Percentiles rank a stretch among this genome's conserved stretches.
These are phyloP conservation scores for Clitarchus hookeri DNA, from an alignment of 2,888 invertebrate genomes.

Conservation along the genomic window DNA sequence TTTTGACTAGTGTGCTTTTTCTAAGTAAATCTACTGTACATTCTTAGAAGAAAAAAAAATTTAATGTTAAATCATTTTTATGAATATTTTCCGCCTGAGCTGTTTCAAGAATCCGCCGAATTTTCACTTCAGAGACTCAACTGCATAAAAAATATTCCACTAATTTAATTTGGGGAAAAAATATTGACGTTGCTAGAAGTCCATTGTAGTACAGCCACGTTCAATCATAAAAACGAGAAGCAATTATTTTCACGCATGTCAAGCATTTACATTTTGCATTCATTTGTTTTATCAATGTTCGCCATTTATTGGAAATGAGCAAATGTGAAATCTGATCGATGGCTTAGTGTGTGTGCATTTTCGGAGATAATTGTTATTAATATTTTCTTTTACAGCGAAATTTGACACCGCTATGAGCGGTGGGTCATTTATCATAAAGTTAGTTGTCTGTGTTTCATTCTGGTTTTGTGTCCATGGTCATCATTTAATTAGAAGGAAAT, in stretches of 20 bases:
- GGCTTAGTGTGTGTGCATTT: neutral
- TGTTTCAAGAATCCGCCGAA: too few relatives aligned
- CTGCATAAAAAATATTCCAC: neutral
- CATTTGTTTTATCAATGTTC: neutral
- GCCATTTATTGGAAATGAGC: constrained; percentile 3
- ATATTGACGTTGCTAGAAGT: neutral
- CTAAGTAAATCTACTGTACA: too few relatives aligned
- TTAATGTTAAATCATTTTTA: too few relatives aligned
- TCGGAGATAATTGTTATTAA: neutral
- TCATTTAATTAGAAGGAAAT: neutral
- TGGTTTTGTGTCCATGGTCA: neutral
- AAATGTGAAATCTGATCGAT: neutral
- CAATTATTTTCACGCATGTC: neutral
- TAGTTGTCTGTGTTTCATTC: neutral
- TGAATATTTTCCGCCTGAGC: neutral
- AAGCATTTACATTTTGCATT: neutral
- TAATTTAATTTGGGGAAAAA: neutral
- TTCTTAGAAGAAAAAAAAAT: too few relatives aligned
- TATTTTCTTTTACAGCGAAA: neutral
- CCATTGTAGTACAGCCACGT: neutral
- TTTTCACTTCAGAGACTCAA: neutral
- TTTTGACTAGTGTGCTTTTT: too few relatives aligned
- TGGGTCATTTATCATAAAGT: neutral
- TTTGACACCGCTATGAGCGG: neutral
- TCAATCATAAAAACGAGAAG: neutral